Conservation (phyloP, 2,888 invertebrate species). For the Campoplex nolae region DNA sequence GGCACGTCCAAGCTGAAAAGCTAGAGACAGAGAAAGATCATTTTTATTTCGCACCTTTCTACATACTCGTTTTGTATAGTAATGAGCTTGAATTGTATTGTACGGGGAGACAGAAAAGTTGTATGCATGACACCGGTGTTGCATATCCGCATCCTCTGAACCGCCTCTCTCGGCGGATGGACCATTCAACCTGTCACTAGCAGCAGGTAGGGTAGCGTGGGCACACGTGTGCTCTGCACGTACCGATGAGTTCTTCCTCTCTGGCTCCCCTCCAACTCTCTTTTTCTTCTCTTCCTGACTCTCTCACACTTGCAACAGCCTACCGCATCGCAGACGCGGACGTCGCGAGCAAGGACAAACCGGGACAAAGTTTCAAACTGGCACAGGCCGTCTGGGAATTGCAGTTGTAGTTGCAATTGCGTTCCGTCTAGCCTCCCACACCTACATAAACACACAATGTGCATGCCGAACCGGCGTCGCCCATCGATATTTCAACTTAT, state of each 20-base stretch:
- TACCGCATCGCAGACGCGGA: conserved; percentile 59
- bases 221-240: conserved; percentile 70
- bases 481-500: conserved; percentile 55
- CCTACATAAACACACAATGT: background rate
- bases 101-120: conserved; percentile 42
- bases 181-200: conserved; percentile 76
- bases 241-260: conserved; percentile 42
- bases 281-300: conserved; percentile 5
- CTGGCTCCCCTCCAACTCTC: background rate
- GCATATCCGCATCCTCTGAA: conserved; percentile 67
- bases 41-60: conserved; percentile 19
- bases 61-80: conserved; percentile 36
- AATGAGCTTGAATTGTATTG: conserved; percentile 59
- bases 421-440: conserved; percentile 62
- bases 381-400: conserved; percentile 82
- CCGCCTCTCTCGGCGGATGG: conserved; percentile 67
- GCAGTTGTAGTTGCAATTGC: conserved; percentile 57
- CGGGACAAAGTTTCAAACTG: conserved; percentile 83
- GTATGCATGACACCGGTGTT: conserved; percentile 48
- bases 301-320: conserved; percentile 4
- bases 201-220: conserved; percentile 71
- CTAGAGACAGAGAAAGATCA: conserved; percentile 20
- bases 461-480: conserved; percentile 65
- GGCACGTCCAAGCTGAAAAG: background rate
- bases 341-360: conserved; percentile 77